A percentile compares a stretch with the other conserved stretches of the same genome.
These are phyloP conservation scores for Cheilosia urbana DNA, from an alignment of 2,888 invertebrate genomes.

Conservation along the genomic window DNA sequence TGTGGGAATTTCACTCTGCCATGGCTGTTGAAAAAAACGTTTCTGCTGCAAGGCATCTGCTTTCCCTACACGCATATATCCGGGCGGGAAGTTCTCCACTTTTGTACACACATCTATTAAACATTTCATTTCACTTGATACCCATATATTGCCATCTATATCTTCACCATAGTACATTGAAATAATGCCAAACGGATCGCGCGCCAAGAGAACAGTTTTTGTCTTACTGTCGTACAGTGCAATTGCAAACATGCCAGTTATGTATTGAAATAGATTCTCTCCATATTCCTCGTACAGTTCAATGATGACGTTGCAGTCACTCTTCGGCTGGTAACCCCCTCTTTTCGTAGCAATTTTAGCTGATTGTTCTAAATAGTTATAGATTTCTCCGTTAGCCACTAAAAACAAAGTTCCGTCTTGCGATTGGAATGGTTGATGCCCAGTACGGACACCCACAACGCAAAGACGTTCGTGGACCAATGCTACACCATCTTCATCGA, in stretches of 20 bases:
- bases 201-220: slow-evolving; percentile 80
- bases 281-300: slow-evolving; percentile 82
- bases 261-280: slow-evolving; percentile 79
- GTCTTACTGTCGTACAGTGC: slow-evolving; percentile 81
- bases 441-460: slow-evolving; percentile 81
- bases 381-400: slow-evolving; percentile 83
- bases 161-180: slow-evolving; percentile 83
- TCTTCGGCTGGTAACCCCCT: slow-evolving; percentile 80
- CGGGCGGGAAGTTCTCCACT: slow-evolving; percentile 81
- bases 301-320: slow-evolving; percentile 83
- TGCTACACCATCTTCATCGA: slow-evolving; percentile 80
- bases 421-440: slow-evolving; percentile 82
- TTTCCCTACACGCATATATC: slow-evolving; percentile 80
- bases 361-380: slow-evolving; percentile 82
- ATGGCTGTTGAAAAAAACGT: slow-evolving; percentile 79
- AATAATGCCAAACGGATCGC: slow-evolving; percentile 83
- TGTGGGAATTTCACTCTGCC: slow-evolving; percentile 79
- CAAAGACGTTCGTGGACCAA: slow-evolving; percentile 82
- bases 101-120: slow-evolving; percentile 80
- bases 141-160: slow-evolving; percentile 81
- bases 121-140: slow-evolving; percentile 83
- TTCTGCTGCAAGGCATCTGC: slow-evolving; percentile 78
- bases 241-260: slow-evolving; percentile 83
- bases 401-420: slow-evolving; percentile 80
- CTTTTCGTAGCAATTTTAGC: slow-evolving; percentile 80